Evolutionary conservation across 2,888 invertebrate genomes (phyloP).

Genomic region (Chymomyza caudatula): DNA sequence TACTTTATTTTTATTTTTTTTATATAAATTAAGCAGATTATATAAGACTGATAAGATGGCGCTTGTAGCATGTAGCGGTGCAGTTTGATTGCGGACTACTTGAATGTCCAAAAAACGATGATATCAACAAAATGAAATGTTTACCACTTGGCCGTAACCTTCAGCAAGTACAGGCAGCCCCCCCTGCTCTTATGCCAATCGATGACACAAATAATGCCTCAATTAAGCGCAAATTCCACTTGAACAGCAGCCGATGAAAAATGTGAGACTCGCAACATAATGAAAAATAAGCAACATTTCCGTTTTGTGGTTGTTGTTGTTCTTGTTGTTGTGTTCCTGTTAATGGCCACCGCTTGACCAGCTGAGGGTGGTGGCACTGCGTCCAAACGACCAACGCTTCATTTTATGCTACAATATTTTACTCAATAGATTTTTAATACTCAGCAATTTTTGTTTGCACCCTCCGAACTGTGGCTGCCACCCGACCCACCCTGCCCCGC

Average conservation of each 20-base stretch:
- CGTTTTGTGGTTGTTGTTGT: neutral
- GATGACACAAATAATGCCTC: conserved; percentile 67
- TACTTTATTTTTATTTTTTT: conserved; percentile 23
- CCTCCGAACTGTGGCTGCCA: neutral
- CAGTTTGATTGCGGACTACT: neutral
- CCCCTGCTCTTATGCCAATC: conserved; percentile 32
- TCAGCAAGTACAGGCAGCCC: neutral
- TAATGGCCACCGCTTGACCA: neutral
- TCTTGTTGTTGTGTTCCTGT: neutral
- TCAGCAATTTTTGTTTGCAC: conserved; percentile 37
- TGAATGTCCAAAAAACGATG: neutral
- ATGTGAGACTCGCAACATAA: conserved; percentile 40
- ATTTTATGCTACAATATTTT: conserved; percentile 44
- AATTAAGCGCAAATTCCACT: conserved; percentile 48
- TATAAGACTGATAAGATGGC: conserved; percentile 45
- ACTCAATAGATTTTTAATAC: conserved; percentile 68
- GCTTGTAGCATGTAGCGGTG: conserved; percentile 4
- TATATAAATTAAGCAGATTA: conserved; percentile 64
- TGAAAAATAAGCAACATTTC: conserved; percentile 54
- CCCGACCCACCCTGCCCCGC: neutral
- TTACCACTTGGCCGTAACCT: neutral
- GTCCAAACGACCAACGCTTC: conserved; percentile 23
- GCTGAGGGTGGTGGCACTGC: neutral
- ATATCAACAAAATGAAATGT: neutral
- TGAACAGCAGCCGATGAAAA: conserved; percentile 19